These are phyloP conservation scores for Phania funesta DNA, from an alignment of 2,888 invertebrate genomes.

Conservation along the genomic window DNA sequence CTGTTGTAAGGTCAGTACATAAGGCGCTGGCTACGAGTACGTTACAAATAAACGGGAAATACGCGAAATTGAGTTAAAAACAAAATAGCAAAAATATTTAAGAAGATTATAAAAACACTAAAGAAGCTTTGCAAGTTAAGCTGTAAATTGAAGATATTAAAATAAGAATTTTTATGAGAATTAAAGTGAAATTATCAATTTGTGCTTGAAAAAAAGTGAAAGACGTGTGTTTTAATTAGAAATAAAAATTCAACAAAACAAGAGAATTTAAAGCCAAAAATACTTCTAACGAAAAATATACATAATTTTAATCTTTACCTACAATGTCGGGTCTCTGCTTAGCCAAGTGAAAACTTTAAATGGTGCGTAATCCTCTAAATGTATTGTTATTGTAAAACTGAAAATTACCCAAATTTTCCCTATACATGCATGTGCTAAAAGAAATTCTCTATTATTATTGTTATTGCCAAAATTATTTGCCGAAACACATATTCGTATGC, in stretches of 20 bases:
- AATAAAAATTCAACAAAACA: background rate
- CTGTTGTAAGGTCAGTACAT: slow-evolving; percentile 72
- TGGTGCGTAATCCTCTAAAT: slow-evolving; percentile 35
- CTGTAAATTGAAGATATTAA: background rate
- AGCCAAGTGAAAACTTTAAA: slow-evolving; percentile 46
- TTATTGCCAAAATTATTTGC: slow-evolving; percentile 24
- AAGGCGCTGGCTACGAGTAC: slow-evolving; percentile 74
- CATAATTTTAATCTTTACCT: background rate
- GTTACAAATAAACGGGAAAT: slow-evolving; percentile 64
- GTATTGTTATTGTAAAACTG: slow-evolving; percentile 23
- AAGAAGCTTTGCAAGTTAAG: background rate
- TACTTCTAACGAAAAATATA: no score
- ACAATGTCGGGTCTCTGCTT: slow-evolving; percentile 1
- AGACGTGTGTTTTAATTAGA: background rate
- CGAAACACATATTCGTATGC: background rate
- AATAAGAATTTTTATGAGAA: background rate
- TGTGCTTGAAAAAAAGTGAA: background rate
- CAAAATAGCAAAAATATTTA: background rate
- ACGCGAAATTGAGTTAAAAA: background rate
- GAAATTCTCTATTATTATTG: background rate
- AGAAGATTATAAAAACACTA: background rate
- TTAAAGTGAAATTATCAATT: background rate
- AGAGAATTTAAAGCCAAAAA: background rate
- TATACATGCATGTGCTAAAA: background rate
- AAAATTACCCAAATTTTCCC: slow-evolving; percentile 28